A percentile compares a stretch with the other conserved stretches of the same genome.
These are phyloP conservation scores for Hanleya hanleyi DNA, from an alignment of 2,888 invertebrate genomes.

Conservation along the genomic window DNA sequence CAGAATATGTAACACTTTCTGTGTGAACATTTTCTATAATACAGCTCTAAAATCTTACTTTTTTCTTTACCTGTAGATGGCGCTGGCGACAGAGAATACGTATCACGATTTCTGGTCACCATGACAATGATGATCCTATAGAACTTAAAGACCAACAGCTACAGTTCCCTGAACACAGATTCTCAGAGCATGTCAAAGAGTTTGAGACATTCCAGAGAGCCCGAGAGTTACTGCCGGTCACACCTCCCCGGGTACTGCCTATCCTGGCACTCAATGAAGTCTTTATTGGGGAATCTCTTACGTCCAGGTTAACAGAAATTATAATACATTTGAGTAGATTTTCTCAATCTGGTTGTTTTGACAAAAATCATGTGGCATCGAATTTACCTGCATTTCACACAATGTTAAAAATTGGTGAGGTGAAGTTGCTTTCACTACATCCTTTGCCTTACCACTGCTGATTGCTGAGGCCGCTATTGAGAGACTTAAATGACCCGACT, in stretches of 20 bases:
- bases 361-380: too few species aligned
- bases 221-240: constrained; percentile 23
- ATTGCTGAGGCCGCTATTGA: too few species aligned
- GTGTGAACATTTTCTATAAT: too few species aligned
- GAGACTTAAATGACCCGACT: too few species aligned
- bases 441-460: too few species aligned
- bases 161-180: constrained; percentile 76
- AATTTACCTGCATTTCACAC: not conserved
- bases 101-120: constrained; percentile 84
- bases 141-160: constrained; percentile 83
- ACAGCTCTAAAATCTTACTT: too few species aligned
- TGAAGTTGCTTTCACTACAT: too few species aligned
- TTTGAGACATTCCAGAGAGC: constrained; percentile 38
- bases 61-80: constrained; percentile 79
- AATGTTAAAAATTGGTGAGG: too few species aligned
- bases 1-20: too few species aligned
- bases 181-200: constrained; percentile 71
- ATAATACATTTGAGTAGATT: too few species aligned
- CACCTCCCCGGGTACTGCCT: constrained; percentile 79
- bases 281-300: constrained; percentile 96
- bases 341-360: too few species aligned
- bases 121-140: constrained; percentile 79
- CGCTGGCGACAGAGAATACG: constrained; percentile 91
- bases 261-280: constrained; percentile 98
- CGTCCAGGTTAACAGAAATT: constrained; percentile 79